Percentiles rank a stretch among this genome's conserved stretches.
These are phyloP conservation scores for Sternotherus odoratus DNA, from an alignment of 2,797 vertebrate species.

Conservation along the genomic window DNA sequence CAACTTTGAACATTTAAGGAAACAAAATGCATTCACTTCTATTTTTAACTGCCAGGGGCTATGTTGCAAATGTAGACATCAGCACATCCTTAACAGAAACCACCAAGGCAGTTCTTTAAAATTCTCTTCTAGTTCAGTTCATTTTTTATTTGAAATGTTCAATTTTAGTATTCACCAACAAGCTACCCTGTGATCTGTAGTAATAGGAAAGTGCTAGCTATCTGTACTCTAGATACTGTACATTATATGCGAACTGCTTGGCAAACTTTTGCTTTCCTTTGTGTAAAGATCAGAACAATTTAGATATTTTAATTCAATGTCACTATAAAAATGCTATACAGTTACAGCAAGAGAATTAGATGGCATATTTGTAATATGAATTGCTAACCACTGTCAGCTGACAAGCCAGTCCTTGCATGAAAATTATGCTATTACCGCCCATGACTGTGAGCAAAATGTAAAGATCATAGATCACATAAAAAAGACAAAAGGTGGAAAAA, in stretches of 20 bases:
- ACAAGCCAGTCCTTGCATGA: slow-evolving; percentile 77
- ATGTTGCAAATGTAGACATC: not conserved
- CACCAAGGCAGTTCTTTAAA: not conserved
- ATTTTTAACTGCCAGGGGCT: not conserved
- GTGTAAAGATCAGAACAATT: slow-evolving; percentile 64
- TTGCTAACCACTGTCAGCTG: slow-evolving; percentile 82
- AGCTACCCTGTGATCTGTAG: slow-evolving; percentile 7
- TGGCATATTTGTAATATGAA: slow-evolving; percentile 81
- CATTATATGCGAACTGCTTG: slow-evolving; percentile 16
- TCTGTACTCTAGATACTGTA: slow-evolving; percentile 24
- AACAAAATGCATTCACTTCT: not conserved
- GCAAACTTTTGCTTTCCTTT: slow-evolving; percentile 52
- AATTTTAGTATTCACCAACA: not conserved
- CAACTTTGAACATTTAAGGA: not conserved
- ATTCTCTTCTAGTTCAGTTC: not conserved
- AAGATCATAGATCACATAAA: slow-evolving; percentile 68
- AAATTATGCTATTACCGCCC: slow-evolving; percentile 79
- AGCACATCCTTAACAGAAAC: not conserved
- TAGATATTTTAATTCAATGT: slow-evolving; percentile 76
- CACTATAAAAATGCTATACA: slow-evolving; percentile 76
- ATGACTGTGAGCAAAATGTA: slow-evolving; percentile 69
- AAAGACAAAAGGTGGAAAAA: slow-evolving; percentile 40
- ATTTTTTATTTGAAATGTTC: not conserved
- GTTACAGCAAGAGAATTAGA: slow-evolving; percentile 78
- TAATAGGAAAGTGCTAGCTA: slow-evolving; percentile 15